Conservation (phyloP, 2,113 vertebrate species). For the Megaceryle maxima region DNA sequence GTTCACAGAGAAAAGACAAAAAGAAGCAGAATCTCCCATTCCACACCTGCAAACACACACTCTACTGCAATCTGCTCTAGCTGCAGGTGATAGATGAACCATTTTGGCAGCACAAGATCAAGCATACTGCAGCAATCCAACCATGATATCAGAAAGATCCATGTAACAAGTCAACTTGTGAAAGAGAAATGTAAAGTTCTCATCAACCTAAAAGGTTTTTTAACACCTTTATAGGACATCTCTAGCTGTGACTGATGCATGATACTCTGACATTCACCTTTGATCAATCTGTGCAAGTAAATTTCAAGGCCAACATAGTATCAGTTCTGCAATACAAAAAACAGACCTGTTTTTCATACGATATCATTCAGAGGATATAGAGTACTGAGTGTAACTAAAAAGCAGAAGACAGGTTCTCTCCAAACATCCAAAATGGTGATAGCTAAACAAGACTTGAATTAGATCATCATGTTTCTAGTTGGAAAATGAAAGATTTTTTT, state of each 20-base stretch:
- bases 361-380: background rate
- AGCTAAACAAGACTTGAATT: background rate
- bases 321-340: background rate
- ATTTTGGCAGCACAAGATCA: slow-evolving; percentile 17
- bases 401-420: background rate
- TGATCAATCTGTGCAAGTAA: slow-evolving; percentile 16
- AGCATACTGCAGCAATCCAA: background rate
- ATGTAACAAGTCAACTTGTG: background rate
- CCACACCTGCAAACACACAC: background rate
- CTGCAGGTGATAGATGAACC: slow-evolving; percentile 26
- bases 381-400: background rate
- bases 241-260: slow-evolving; percentile 3
- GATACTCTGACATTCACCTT: slow-evolving; percentile 33
- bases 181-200: slow-evolving; percentile 28
- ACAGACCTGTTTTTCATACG: background rate
- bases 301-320: background rate
- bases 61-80: background rate
- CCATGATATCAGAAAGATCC: background rate
- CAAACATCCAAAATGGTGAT: background rate
- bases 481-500: background rate
- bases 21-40: background rate
- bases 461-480: background rate
- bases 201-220: background rate
- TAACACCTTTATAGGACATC: slow-evolving; percentile 18
- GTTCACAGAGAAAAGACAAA: background rate